Evolutionary conservation across 2,113 vertebrate species (phyloP).

Genomic region (Macquaria ambigua): DNA sequence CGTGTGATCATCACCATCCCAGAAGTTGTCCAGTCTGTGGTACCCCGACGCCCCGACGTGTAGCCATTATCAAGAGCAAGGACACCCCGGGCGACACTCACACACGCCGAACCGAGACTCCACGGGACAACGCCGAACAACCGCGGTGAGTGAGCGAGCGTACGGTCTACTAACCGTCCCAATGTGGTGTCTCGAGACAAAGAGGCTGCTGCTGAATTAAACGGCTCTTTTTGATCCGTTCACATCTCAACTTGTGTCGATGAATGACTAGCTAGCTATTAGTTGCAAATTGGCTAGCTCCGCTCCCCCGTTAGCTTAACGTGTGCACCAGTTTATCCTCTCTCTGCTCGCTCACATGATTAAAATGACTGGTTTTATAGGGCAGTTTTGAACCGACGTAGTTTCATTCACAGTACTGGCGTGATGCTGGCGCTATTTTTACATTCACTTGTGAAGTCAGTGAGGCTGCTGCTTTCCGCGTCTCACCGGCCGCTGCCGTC

Average conservation of each 20-base stretch:
- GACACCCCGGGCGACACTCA: not conserved
- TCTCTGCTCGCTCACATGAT: not conserved
- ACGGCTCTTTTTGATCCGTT: not conserved
- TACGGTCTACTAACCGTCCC: not conserved
- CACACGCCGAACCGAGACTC: too few relatives aligned
- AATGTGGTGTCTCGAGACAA: not conserved
- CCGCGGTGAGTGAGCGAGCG: slow-evolving; percentile 47
- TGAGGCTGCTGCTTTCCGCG: not conserved
- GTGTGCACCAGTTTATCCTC: not conserved
- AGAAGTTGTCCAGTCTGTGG: slow-evolving; percentile 32
- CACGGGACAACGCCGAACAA: not conserved
- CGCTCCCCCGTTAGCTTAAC: not conserved
- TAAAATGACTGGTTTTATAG: not conserved
- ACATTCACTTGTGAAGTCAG: slow-evolving; percentile 6
- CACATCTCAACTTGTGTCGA: not conserved
- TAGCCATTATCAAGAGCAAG: not conserved
- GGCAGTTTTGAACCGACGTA: not conserved
- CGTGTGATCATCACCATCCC: slow-evolving; percentile 26
- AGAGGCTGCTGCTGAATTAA: not conserved
- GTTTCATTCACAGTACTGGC: not conserved
- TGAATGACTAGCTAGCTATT: not conserved
- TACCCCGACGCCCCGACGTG: slow-evolving; percentile 4
- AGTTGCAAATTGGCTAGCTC: slow-evolving; percentile 19
- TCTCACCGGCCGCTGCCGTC: not conserved
- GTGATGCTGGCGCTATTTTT: slow-evolving; percentile 44